Evolutionary conservation across 2,888 invertebrate species (phyloP).

Genomic region (Calliphora vomitoria): DNA sequence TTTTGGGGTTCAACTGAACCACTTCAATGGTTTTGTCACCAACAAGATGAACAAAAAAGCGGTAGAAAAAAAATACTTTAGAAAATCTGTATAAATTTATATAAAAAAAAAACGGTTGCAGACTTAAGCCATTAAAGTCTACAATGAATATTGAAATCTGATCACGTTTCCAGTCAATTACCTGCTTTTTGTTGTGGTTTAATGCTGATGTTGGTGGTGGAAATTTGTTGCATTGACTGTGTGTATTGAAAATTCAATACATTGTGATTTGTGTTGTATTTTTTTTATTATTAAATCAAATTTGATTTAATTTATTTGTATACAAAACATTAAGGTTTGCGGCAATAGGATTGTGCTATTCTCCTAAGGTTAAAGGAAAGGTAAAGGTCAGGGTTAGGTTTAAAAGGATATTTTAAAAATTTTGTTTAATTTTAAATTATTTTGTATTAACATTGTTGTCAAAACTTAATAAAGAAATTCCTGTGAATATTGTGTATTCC

Average conservation of each 20-base stretch:
- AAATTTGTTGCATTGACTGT: slow-evolving; percentile 44
- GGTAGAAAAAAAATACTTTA: background rate
- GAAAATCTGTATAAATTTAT: background rate
- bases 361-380: background rate
- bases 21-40: slow-evolving; percentile 57
- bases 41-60: slow-evolving; percentile 21
- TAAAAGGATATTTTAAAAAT: background rate
- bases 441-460: no score
- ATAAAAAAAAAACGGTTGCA: slow-evolving; percentile 52
- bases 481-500: no score
- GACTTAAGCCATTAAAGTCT: slow-evolving; percentile 77
- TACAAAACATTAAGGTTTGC: background rate
- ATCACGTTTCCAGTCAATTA: slow-evolving; percentile 84
- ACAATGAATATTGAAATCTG: slow-evolving; percentile 82
- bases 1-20: slow-evolving; percentile 20
- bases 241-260: slow-evolving; percentile 26
- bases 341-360: background rate
- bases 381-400: slow-evolving; percentile 22
- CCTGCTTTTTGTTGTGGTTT: slow-evolving; percentile 75
- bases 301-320: slow-evolving; percentile 30
- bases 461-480: no score
- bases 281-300: slow-evolving; percentile 27
- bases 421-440: background rate
- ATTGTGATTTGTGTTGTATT: slow-evolving; percentile 29
- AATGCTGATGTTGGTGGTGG: slow-evolving; percentile 33